Conservation (phyloP, 2,888 invertebrate genomes). For the Meteorus cinctellus region DNA sequence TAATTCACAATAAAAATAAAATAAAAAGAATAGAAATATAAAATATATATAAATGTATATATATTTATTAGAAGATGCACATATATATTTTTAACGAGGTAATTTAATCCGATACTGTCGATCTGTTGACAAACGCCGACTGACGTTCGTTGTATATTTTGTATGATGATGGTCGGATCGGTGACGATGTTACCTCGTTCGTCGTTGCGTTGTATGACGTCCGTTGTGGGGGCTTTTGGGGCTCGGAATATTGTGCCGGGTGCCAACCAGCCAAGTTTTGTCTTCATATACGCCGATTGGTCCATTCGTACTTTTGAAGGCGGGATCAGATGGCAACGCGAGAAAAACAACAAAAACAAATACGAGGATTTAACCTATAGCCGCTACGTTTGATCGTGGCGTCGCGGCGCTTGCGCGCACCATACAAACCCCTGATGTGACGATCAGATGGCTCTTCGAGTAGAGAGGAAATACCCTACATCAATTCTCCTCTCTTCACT, state of each 20-base stretch:
- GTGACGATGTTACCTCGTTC: conserved; percentile 49
- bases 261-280: conserved; percentile 9
- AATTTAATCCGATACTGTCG: conserved; percentile 41
- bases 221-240: conserved; percentile 56
- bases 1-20: not conserved
- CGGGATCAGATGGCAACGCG: conserved; percentile 73
- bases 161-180: conserved; percentile 50
- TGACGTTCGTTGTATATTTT: conserved; percentile 35
- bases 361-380: conserved; percentile 73
- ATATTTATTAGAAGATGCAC: not conserved
- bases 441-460: conserved; percentile 41
- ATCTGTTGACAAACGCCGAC: conserved; percentile 48
- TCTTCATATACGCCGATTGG: conserved; percentile 64
- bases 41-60: not conserved
- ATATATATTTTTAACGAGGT: not conserved
- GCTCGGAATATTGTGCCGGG: conserved; percentile 46
- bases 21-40: not conserved
- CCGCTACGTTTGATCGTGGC: conserved; percentile 70
- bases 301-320: conserved; percentile 70
- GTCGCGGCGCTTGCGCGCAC: conserved; percentile 63
- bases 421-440: conserved; percentile 24
- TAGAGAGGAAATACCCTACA: too few species aligned
- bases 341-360: conserved; percentile 71
- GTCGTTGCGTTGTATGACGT: conserved; percentile 42
- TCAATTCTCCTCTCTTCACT: too few species aligned